Percentiles rank a stretch among this genome's conserved stretches.
These are phyloP conservation scores for Phymastichus coffea DNA, from an alignment of 1,140 invertebrate species.

Conservation along the genomic window DNA sequence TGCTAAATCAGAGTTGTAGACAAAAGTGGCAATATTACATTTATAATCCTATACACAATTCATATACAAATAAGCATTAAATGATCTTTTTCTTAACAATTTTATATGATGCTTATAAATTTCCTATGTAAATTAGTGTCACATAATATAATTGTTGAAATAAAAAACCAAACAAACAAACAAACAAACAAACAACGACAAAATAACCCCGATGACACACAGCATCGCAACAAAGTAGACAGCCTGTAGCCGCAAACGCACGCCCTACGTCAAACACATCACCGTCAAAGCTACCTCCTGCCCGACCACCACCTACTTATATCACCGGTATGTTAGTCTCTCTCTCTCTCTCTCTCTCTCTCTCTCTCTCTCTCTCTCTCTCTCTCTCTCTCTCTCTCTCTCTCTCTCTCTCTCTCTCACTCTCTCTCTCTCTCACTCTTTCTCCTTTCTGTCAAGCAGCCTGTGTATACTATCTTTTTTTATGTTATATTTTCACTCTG, in stretches of 20 bases:
- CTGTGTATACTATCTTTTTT: background rate
- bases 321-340: slow-evolving; percentile 51
- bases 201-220: slow-evolving; percentile 41
- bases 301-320: slow-evolving; percentile 55
- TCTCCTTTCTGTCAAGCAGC: background rate
- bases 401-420: no score
- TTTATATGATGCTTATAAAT: no score
- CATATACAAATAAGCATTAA: no score
- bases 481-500: background rate
- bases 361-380: no score
- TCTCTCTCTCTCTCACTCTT: background rate
- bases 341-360: no score
- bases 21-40: no score
- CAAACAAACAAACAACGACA: no score
- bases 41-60: no score
- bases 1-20: no score
- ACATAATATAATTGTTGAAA: background rate
- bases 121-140: no score
- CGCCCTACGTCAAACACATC: slow-evolving; percentile 45
- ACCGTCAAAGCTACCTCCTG: slow-evolving; percentile 54
- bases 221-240: slow-evolving; percentile 54
- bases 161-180: background rate
- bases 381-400: no score
- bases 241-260: slow-evolving; percentile 51
- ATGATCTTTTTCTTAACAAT: no score